These are phyloP conservation scores for Drosophila tripunctata DNA, from an alignment of 2,888 invertebrate species.

Conservation along the genomic window DNA sequence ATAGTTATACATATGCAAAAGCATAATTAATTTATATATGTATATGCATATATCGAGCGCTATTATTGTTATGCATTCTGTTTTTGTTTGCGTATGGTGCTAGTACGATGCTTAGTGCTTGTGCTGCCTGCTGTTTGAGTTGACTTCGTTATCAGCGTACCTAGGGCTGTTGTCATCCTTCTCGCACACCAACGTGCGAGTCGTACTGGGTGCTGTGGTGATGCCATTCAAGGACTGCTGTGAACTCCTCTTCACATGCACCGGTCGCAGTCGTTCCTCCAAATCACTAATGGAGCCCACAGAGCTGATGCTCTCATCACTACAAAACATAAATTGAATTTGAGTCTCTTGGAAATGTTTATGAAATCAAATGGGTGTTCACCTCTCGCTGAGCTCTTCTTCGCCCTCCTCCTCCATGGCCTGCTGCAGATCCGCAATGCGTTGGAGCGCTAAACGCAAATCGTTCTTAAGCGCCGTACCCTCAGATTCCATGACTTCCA, in stretches of 20 bases:
- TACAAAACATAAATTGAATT: constrained; percentile 21
- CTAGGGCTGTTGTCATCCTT: constrained; percentile 84
- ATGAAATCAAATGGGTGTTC: neutral
- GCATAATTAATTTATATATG: constrained; percentile 15
- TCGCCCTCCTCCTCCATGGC: constrained; percentile 95
- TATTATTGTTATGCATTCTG: constrained; percentile 48
- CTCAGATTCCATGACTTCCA: constrained; percentile 89
- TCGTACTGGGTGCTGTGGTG: constrained; percentile 65
- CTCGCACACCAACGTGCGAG: constrained; percentile 82
- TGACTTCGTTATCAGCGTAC: constrained; percentile 81
- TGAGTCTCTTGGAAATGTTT: neutral
- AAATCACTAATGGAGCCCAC: constrained; percentile 83
- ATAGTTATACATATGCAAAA: constrained; percentile 15
- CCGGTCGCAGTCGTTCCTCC: constrained; percentile 82
- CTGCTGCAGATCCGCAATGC: constrained; percentile 95
- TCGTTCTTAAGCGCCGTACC: constrained; percentile 90
- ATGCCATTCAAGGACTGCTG: constrained; percentile 67
- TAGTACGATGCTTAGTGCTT: constrained; percentile 69
- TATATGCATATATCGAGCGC: constrained; percentile 12
- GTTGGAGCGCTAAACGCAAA: constrained; percentile 93
- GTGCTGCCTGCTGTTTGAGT: constrained; percentile 77
- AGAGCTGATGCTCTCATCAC: constrained; percentile 79
- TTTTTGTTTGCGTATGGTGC: constrained; percentile 42
- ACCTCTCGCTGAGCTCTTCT: constrained; percentile 85
- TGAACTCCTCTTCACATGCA: constrained; percentile 80